Evolutionary conservation across 2,888 invertebrate genomes (phyloP), one percentile per base, ranked within the genome.

Genomic region (Apotomis betuletana): DNA sequence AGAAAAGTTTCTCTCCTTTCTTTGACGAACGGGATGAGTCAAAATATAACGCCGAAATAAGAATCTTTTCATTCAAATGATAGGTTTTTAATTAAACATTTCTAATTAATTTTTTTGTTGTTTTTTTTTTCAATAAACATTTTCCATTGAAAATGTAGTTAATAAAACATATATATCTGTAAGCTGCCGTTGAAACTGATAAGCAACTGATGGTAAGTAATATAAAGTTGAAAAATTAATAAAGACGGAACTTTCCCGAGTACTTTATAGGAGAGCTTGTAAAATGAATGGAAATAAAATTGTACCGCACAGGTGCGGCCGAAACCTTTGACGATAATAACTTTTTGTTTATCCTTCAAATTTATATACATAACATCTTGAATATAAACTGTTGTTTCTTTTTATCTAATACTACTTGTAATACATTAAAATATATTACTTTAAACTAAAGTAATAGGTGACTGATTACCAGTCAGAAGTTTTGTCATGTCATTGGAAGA

Each of bases 141-240:
- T 49, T 67, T 70, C 41, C 59, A 60, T 70, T 49, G 55, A 52
- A 67, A 71, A 71, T 61, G 46, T 71, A 62, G 51, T 57, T 55
- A 71, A 67, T 61, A 36, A 65, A 61, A 71, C 67, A 67, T 54
- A 70, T 59, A 49, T 67, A 49, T 61, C 36, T 72, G 44, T 60
- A 71, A 61, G 70, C 70, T 70, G 71, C 69, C 75, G 73, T 79
- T 78, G 84, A 87, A 84, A 86, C 83, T 85, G 87, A 90, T 89
- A 85, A 89, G 84, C 86, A 83, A 87, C 88, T 82, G 90, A 87
- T 89, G 88, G 86, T 90, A 88, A 90, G 91, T 90, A 92, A 93
- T 92, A 92, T 91, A 92, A 93, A 93, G 92, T 93, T 93, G 89
- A 90, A 93, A 93, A 93, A 93, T 93, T 93, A 93, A 93, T 93